Evolutionary conservation across 2,888 invertebrate genomes (phyloP).

Genomic region (Cryptus viduatorius): DNA sequence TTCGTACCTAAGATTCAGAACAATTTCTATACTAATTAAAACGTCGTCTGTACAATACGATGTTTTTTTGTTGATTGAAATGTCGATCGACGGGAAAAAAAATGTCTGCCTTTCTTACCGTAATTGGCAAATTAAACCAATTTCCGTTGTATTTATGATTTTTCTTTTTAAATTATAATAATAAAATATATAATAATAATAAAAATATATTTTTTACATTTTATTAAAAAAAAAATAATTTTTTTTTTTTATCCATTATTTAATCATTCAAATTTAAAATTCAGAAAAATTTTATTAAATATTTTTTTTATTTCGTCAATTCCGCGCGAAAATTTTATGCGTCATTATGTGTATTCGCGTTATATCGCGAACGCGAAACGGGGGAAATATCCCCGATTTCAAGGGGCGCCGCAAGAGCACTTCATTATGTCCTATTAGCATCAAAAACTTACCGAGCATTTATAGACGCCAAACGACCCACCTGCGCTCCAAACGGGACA

Average conservation of each 20-base stretch:
- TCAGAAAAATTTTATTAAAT: too few relatives aligned
- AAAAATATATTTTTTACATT: not conserved
- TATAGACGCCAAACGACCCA: conserved; percentile 37
- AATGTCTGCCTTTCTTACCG: too few relatives aligned
- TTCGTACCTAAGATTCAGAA: not conserved
- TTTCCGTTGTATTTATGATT: too few relatives aligned
- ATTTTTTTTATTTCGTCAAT: not conserved
- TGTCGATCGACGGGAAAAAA: too few relatives aligned
- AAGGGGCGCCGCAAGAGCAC: not conserved
- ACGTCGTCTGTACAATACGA: not conserved
- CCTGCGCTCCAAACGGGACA: conserved; percentile 28
- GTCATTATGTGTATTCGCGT: too few relatives aligned
- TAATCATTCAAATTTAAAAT: too few relatives aligned
- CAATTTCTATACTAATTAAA: not conserved
- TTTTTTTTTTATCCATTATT: not conserved
- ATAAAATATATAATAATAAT: too few relatives aligned
- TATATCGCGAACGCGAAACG: too few relatives aligned
- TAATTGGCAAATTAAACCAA: too few relatives aligned
- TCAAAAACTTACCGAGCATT: conserved; percentile 10
- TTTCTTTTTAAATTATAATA: too few relatives aligned
- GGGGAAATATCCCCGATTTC: not conserved
- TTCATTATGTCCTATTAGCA: conserved; percentile 30
- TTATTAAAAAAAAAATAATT: not conserved
- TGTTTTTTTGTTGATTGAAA: too few relatives aligned
- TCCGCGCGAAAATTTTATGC: not conserved